Base-by-base conservation (phyloP, 1,140 invertebrate species). In the Tetragonula clypearis region DNA sequence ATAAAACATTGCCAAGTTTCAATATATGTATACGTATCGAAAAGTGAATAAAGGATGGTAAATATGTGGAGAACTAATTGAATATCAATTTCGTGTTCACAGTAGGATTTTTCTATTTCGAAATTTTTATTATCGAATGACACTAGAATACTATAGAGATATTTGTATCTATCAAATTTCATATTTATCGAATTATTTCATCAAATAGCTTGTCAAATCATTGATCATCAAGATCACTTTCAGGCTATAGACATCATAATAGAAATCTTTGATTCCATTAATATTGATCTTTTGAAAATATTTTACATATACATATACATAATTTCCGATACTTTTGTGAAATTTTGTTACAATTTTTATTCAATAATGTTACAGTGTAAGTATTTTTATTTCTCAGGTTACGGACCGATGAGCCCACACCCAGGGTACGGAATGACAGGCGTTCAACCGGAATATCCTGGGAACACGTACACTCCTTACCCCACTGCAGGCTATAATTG, bases 361-460 rank as follows among this genome's bases (percentile, higher is more conserved):
- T 23, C 5, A 9, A 58, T 15, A 53, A 74, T 2, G 19, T 55
- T 6, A 14, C 55, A 19, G 5, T 79, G 12, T 53, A 35, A 65
- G 62, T 74, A 55, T 77, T 60, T 82, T 55, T 72, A 15, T 9
- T 79, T 76, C 23, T 58, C 93, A 97, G 97, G 97, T 79, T 98
- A 98, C 91, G 96, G 96, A 68, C 96, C 97, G 23, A 97, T 97
- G 93, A 98, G 97, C 93, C 97, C 97, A 2, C 97, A 98, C 94
- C 97, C 97, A 9, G 97, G 97, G 1, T 98, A 98, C 92, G 97
- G 97, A 1, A 97, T 98, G 95, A 95, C 95, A 11, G 96, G 96
- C 6, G 96, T 96, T 26, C 97, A 97, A 88, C 96, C 97, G 0
- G 97, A 97, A 92, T 97, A 97, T 93, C 97, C 97, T 17, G 96